Base-by-base conservation (phyloP, 2,888 invertebrate species). In the Crossocerus cetratus region DNA sequence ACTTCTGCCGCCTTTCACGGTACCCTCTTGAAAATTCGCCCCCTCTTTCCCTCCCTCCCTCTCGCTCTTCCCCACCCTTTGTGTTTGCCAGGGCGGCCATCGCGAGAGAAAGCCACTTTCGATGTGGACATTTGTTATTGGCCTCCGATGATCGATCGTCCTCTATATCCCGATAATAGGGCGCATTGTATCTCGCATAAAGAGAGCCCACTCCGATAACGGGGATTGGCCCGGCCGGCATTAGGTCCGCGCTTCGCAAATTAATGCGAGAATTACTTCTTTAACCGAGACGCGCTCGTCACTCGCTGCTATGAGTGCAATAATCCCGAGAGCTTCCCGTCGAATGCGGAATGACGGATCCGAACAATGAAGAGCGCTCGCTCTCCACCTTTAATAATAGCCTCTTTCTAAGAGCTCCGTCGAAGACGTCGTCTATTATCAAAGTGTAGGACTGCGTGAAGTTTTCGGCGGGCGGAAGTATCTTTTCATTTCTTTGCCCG, bases 1-100 rank as follows among this genome's bases (percentile, higher is more conserved):
- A 78, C 75, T 73, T 71, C 69, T 65, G 69, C 59, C 63, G 69
- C 71, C 80, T 74, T 79, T 72, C 71, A 73, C 57, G 72, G 64
- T 65, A 80, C 82, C 83, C 83, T 82, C 83, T 78, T 80, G 83
- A 82, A 82, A 82, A 82, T 81, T 80, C 73, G 57, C 72, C 69
- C 58, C 55, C 80, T 71, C 32, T 11, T 3, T 32, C 32, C 32
- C 32, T 32, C 32, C 11, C 32, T 4, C 32, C 32, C 32, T 32
- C 32, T 32, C 32, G 1, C 32, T 0, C 32, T 3, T 32, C 2
- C 32, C 32, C 8, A n/a, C 44, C 83, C 73, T 78, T 82, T 82
- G 83, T 82, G 83, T 78, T 80, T 78, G 76, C 62, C 69, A 53
- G 69, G 59, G 62, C 76, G 63, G 62, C 58, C 32, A 32, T 32